phyloP scores from a whole-genome alignment of 2,888 invertebrate species.

The Lampropteryx suffumata region DNA sequence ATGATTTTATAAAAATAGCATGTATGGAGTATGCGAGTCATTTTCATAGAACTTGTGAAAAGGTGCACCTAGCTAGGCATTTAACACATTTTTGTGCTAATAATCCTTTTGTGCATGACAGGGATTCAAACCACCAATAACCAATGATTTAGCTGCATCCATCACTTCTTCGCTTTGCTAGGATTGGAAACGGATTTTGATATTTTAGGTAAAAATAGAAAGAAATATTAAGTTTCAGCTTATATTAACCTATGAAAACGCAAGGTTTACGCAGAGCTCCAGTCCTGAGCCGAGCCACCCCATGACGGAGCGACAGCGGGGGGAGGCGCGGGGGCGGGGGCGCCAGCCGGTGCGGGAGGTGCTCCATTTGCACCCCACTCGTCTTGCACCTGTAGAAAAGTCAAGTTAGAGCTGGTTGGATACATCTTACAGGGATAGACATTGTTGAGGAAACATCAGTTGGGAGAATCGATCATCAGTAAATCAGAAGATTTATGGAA shows the following conservation, averaged over 20 bases:
- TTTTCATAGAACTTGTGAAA: no score
- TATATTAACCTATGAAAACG: slow-evolving; percentile 57
- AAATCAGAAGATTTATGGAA: slow-evolving; percentile 15
- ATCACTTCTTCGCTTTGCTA: background rate
- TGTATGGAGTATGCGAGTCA: no score
- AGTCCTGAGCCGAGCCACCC: slow-evolving; percentile 84
- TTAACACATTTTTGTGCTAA: no score
- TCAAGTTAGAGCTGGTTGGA: background rate
- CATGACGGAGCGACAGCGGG: slow-evolving; percentile 81
- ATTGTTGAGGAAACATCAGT: background rate
- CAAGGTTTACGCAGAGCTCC: slow-evolving; percentile 73
- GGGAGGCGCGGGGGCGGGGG: slow-evolving; percentile 58
- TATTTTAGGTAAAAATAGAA: slow-evolving; percentile 46
- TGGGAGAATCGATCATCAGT: slow-evolving; percentile 15
- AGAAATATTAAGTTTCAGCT: slow-evolving; percentile 46
- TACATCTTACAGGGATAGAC: no score
- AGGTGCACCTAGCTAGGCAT: no score
- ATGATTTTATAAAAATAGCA: no score
- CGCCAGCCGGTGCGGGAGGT: slow-evolving; percentile 42
- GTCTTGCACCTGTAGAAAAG: slow-evolving; percentile 72
- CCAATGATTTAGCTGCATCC: no score
- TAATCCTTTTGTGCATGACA: no score
- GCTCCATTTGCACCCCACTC: slow-evolving; percentile 78
- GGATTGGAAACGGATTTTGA: background rate
- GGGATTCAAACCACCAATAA: no score